These are phyloP conservation scores for Ormyrus rosae DNA, from an alignment of 2,888 invertebrate species.

Conservation along the genomic window DNA sequence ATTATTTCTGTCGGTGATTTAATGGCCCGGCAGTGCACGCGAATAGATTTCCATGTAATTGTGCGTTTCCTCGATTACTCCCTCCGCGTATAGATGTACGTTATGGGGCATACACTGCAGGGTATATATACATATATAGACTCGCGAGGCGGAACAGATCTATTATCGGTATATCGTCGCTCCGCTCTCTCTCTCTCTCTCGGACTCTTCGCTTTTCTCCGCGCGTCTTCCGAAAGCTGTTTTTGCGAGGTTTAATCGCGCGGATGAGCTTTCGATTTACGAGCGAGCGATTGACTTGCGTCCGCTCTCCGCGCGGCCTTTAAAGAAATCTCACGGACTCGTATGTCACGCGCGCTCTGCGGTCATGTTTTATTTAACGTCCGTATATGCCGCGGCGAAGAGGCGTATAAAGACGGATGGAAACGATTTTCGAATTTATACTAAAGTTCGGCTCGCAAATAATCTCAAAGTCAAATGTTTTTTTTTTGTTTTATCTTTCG, in stretches of 20 bases:
- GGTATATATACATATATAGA: neutral
- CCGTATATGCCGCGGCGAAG: too few species aligned
- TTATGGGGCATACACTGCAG: neutral
- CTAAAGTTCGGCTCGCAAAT: too few species aligned
- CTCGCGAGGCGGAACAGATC: constrained; percentile 21
- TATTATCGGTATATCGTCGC: constrained; percentile 33
- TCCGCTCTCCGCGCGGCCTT: neutral
- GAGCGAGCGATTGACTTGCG: constrained; percentile 47
- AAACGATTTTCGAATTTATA: too few species aligned
- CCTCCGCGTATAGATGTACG: neutral
- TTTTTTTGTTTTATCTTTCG: too few species aligned
- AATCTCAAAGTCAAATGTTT: too few species aligned
- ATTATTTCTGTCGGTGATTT: constrained; percentile 53
- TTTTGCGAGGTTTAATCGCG: constrained; percentile 53
- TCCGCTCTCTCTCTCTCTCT: neutral
- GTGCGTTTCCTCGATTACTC: constrained; percentile 20
- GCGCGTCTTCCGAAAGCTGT: constrained; percentile 39
- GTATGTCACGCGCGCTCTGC: constrained; percentile 18
- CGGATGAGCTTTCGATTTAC: constrained; percentile 57
- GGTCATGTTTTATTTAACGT: constrained; percentile 56
- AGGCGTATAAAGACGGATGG: too few species aligned
- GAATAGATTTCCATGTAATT: constrained; percentile 53
- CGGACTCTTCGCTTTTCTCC: neutral
- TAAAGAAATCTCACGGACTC: constrained; percentile 46
- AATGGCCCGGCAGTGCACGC: constrained; percentile 22